These are phyloP conservation scores for Empidonax alnorum DNA, from an alignment of 2,113 vertebrate species.

Conservation along the genomic window DNA sequence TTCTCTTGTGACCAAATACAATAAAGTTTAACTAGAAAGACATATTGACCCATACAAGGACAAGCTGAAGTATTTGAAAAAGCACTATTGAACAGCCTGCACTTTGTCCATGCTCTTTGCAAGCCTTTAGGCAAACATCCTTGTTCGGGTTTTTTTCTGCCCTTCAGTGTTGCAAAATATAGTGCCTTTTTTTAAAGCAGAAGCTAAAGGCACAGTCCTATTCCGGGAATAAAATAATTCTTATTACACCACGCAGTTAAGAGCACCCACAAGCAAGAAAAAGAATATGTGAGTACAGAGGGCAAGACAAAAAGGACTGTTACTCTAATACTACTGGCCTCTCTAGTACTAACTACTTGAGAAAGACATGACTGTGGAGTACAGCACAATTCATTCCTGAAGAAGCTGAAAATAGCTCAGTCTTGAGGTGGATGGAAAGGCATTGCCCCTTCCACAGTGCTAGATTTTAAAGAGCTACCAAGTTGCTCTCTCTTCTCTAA, in stretches of 20 bases:
- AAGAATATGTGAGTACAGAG: neutral
- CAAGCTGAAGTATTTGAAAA: slow-evolving; percentile 53
- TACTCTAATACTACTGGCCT: neutral
- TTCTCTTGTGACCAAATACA: slow-evolving; percentile 40
- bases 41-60: slow-evolving; percentile 8
- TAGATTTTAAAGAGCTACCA: neutral
- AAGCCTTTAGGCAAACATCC: slow-evolving; percentile 61
- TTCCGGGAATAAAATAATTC: neutral
- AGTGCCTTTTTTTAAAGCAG: neutral
- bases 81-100: slow-evolving; percentile 6
- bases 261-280: neutral
- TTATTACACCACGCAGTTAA: neutral
- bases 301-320: neutral
- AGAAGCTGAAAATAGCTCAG: neutral
- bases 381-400: neutral
- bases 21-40: slow-evolving; percentile 65
- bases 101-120: slow-evolving; percentile 62
- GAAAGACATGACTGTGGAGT: neutral
- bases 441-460: neutral
- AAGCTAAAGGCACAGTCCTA: neutral
- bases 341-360: neutral
- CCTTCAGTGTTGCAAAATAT: neutral
- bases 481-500: neutral
- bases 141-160: neutral
- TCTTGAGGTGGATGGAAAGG: neutral